phyloP scores from a whole-genome alignment of 1,140 invertebrate genomes.

The Aphelenchoides besseyi region DNA sequence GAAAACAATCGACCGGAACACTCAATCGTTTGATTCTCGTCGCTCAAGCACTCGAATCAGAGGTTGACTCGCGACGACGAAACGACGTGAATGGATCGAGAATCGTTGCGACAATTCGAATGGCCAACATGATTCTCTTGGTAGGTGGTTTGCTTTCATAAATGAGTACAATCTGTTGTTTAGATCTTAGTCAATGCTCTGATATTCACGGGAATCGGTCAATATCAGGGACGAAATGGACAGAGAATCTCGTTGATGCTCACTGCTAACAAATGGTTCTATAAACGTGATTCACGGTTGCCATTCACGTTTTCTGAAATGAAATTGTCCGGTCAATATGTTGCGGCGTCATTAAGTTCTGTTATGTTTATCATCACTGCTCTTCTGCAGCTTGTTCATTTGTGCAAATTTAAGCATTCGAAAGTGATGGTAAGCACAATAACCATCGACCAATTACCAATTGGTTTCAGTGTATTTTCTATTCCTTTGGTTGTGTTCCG shows the following conservation, averaged over 20 bases:
- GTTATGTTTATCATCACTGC: constrained; percentile 39
- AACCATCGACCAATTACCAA: constrained; percentile 1
- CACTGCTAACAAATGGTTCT: constrained; percentile 48
- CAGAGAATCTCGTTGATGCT: constrained; percentile 37
- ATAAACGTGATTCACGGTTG: constrained; percentile 31
- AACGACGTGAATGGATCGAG: constrained; percentile 55
- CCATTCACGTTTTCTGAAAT: constrained; percentile 56
- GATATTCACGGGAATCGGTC: constrained; percentile 56
- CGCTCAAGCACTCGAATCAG: constrained; percentile 56
- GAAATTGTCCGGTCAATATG: constrained; percentile 41
- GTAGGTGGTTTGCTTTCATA: constrained; percentile 10
- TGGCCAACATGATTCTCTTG: constrained; percentile 53
- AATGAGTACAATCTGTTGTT: constrained; percentile 39
- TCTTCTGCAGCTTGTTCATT: constrained; percentile 43
- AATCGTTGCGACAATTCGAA: constrained; percentile 51
- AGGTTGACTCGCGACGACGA: constrained; percentile 53
- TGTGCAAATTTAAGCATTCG: constrained; percentile 39
- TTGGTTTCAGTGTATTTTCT: constrained; percentile 59
- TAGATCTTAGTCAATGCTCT: constrained; percentile 49
- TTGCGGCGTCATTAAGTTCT: constrained; percentile 9
- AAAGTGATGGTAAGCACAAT: constrained; percentile 41
- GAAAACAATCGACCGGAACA: constrained; percentile 59
- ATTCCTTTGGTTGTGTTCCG: constrained; percentile 58
- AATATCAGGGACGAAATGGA: constrained; percentile 54
- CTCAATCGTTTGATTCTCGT: constrained; percentile 59